phyloP scores from a whole-genome alignment of 2,888 invertebrate genomes.

The Sympetrum striolatum region DNA sequence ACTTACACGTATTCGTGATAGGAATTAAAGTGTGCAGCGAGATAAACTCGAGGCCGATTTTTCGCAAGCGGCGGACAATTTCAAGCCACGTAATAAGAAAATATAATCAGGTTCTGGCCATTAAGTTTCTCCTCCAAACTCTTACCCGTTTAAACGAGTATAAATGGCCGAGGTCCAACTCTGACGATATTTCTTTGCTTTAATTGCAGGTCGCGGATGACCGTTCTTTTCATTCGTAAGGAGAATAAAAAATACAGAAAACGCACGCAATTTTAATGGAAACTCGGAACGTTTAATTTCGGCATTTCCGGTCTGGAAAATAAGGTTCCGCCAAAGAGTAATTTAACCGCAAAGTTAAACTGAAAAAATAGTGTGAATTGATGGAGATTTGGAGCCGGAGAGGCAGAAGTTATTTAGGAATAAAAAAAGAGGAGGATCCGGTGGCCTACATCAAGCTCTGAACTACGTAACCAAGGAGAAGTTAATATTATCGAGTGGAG shows the following conservation, averaged over 20 bases:
- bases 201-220: neutral
- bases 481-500: neutral
- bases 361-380: neutral
- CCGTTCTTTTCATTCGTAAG: neutral
- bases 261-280: neutral
- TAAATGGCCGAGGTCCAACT: neutral
- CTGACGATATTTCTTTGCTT: neutral
- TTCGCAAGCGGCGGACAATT: neutral
- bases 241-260: neutral
- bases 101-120: neutral
- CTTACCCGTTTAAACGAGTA: neutral
- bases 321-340: neutral
- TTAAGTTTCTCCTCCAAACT: neutral
- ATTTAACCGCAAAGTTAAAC: neutral
- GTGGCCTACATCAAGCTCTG: neutral
- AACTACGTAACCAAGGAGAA: neutral
- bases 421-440: neutral
- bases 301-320: neutral
- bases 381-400: neutral
- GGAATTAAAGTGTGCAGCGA: too few relatives aligned
- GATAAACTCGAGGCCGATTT: too few relatives aligned
- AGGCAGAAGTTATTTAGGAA: neutral
- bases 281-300: neutral
- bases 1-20: too few relatives aligned
- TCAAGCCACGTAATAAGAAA: neutral